Base-by-base conservation (phyloP, 2,888 invertebrate species). In the Charanyca ferruginea region DNA sequence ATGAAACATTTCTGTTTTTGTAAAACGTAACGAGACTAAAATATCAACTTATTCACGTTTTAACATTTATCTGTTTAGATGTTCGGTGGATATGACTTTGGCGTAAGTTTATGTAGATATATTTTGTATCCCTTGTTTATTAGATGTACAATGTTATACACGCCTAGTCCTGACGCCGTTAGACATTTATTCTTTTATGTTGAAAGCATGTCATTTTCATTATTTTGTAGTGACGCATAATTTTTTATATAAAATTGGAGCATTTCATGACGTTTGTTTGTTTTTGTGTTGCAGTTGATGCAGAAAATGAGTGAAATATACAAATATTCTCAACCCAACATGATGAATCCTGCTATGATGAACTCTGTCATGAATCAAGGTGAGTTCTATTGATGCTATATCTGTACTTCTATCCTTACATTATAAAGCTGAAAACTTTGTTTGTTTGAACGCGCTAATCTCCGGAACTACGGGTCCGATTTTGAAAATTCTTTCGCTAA, bases 31-130 rank as follows among this genome's bases (percentile, higher is more conserved):
- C 41, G 52, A 22, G 64, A 61, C 23, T 25, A 58, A 51, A 16
- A 25, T 63, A 59, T 42, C 61, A 58, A 72, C 77, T 83, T 83
- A 83, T 80, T 85, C 66, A 83, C 67, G 64, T 73, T 77, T 51
- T 79, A 54, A 83, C 74, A 87, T 89, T 91, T 91, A 90, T 94
- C 87, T 95, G 93, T 94, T 87, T 86, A 95, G 95, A 94, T 95
- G 94, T 95, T 94, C 95, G 95, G 93, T 93, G 95, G 95, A 95
- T 96, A 94, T 93, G 95, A 95, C 85, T 95, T 93, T 85, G 93
- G 94, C 89, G 96, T 96, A 96, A 96, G 96, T 96, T 73, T 57
- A 61, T 72, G 63, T 60, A 61, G 55, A 58, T 89, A 60, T 76
- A 85, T 84, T 83, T 87, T 83, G 85, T 89, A 83, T 77, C 83